Percentiles rank a stretch among this genome's conserved stretches.
Evolutionary conservation across 2,888 invertebrate genomes (phyloP).

Genomic region (Metellina segmentata): DNA sequence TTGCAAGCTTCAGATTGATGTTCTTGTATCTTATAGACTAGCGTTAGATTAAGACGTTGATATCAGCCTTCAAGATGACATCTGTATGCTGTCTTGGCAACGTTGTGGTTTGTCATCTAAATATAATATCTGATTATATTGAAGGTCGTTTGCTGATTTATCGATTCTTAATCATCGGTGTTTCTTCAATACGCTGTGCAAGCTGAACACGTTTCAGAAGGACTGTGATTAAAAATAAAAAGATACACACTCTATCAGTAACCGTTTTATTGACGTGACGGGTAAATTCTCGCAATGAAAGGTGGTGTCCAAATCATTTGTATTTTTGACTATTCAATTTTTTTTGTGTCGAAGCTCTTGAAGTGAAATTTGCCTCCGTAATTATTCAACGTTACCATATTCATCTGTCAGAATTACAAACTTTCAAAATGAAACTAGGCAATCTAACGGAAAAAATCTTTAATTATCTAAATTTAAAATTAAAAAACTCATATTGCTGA

Average conservation of each 20-base stretch:
- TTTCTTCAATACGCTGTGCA: neutral
- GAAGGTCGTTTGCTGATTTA: neutral
- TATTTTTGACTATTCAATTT: too few species aligned
- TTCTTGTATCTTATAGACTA: neutral
- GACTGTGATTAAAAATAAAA: neutral
- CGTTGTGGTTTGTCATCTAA: neutral
- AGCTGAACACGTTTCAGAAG: neutral
- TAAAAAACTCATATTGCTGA: too few species aligned
- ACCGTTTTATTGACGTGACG: neutral
- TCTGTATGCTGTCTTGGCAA: conserved; percentile 19
- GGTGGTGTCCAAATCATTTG: neutral
- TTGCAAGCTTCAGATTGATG: neutral
- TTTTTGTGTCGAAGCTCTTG: too few species aligned
- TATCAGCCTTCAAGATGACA: conserved; percentile 37
- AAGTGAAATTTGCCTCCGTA: too few species aligned
- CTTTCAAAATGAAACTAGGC: too few species aligned
- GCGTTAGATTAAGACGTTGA: conserved; percentile 23
- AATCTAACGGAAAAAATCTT: too few species aligned
- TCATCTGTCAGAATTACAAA: too few species aligned
- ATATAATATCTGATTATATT: neutral
- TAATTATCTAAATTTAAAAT: too few species aligned
- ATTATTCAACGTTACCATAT: too few species aligned
- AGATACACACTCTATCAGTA: neutral
- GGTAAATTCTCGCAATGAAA: neutral
- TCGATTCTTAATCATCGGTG: neutral